Percentiles rank a stretch among this genome's conserved stretches.
Conservation (phyloP, 2,797 vertebrate species). For the Eurystomus glaucurus region DNA sequence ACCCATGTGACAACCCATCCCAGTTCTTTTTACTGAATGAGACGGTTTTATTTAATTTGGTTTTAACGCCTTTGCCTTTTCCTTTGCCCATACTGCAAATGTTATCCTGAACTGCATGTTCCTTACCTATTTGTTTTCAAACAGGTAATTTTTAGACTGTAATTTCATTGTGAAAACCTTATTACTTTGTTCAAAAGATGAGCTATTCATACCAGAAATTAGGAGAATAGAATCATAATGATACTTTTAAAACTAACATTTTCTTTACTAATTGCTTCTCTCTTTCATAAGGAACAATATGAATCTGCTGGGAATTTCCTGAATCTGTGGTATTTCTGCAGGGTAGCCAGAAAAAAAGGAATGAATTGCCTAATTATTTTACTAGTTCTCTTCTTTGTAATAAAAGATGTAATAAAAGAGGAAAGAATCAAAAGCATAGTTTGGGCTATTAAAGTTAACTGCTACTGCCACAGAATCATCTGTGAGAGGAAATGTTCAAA, state of each 20-base stretch:
- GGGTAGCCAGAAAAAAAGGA: conserved; percentile 13
- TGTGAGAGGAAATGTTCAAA: neutral
- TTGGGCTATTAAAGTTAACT: conserved; percentile 40
- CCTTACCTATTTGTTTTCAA: conserved; percentile 37
- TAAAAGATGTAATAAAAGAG: conserved; percentile 38
- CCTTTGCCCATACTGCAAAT: neutral
- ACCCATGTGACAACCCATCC: neutral
- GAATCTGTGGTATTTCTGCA: conserved; percentile 30
- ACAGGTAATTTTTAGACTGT: conserved; percentile 24
- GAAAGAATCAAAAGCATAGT: conserved; percentile 23
- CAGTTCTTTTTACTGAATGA: neutral
- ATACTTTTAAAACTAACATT: conserved; percentile 58
- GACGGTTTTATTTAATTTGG: neutral
- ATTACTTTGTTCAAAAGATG: neutral
- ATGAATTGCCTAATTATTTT: conserved; percentile 61
- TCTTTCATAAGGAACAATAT: conserved; percentile 40
- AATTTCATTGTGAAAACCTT: conserved; percentile 42
- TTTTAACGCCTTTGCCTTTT: neutral
- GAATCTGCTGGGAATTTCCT: conserved; percentile 53
- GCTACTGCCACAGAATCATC: conserved; percentile 2
- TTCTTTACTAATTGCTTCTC: conserved; percentile 58
- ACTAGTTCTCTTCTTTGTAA: conserved; percentile 33
- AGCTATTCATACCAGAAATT: conserved; percentile 45
- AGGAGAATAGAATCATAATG: conserved; percentile 28
- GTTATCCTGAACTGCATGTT: neutral